Evolutionary conservation across 1,140 invertebrate species (phyloP).

Genomic region (Matsumurasca onukii): DNA sequence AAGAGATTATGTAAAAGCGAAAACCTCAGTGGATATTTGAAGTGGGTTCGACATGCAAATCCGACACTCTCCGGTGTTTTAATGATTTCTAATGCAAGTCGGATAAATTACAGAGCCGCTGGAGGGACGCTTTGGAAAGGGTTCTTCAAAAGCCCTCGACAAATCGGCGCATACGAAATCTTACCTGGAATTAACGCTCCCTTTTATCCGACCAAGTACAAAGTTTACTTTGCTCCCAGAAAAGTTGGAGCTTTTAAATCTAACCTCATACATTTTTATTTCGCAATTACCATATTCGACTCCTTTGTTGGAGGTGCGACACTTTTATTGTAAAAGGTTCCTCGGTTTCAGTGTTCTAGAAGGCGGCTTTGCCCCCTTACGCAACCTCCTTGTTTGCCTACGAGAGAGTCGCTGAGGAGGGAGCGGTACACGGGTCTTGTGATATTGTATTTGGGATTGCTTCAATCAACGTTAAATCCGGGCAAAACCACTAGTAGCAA

Average conservation of each 20-base stretch:
- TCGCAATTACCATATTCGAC: constrained; percentile 23
- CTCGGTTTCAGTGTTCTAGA: background rate
- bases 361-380: background rate
- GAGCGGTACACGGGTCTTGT: background rate
- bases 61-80: too few species aligned
- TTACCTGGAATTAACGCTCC: constrained; percentile 21
- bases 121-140: constrained; percentile 4
- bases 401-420: constrained; percentile 6
- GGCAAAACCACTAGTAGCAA: too few species aligned
- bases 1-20: too few species aligned
- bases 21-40: too few species aligned
- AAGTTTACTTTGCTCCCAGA: constrained; percentile 22
- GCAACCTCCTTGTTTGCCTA: constrained; percentile 10
- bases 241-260: constrained; percentile 26
- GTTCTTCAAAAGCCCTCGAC: constrained; percentile 19
- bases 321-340: constrained; percentile 24
- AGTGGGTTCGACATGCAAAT: too few species aligned
- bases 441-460: background rate
- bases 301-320: constrained; percentile 17
- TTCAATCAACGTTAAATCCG: too few species aligned
- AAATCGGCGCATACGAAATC: constrained; percentile 20
- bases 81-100: background rate
- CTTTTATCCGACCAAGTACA: constrained; percentile 19
- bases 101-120: background rate
- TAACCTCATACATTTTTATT: constrained; percentile 20